Evolutionary conservation across 2,888 invertebrate genomes (phyloP).

Genomic region (Antheraea yamamai): DNA sequence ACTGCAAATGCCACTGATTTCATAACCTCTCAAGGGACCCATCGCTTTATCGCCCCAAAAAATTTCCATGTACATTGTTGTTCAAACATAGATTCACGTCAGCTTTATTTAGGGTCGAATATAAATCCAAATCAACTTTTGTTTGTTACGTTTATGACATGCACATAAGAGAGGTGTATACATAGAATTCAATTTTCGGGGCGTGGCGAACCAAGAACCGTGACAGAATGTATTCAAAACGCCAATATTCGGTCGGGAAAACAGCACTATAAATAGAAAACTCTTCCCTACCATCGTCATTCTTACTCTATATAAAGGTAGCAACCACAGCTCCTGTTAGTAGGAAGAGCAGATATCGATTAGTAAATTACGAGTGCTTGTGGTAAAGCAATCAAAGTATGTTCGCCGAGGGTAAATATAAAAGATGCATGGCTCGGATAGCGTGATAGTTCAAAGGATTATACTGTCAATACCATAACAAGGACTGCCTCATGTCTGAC

Average conservation of each 20-base stretch:
- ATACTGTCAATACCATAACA: slow-evolving; percentile 60
- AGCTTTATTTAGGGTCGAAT: slow-evolving; percentile 39
- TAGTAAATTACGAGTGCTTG: slow-evolving; percentile 64
- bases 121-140: slow-evolving; percentile 28
- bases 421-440: slow-evolving; percentile 82
- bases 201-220: slow-evolving; percentile 81
- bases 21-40: slow-evolving; percentile 82
- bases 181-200: slow-evolving; percentile 80
- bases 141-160: slow-evolving; percentile 54
- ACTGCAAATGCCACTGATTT: slow-evolving; percentile 87
- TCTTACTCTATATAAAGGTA: slow-evolving; percentile 58
- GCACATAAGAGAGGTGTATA: slow-evolving; percentile 69
- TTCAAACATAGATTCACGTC: slow-evolving; percentile 42
- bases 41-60: slow-evolving; percentile 78
- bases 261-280: slow-evolving; percentile 75
- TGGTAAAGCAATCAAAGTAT: slow-evolving; percentile 79
- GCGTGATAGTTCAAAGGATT: slow-evolving; percentile 83
- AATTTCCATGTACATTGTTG: slow-evolving; percentile 37
- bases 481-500: slow-evolving; percentile 42
- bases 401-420: slow-evolving; percentile 81
- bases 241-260: slow-evolving; percentile 74
- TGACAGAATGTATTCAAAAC: slow-evolving; percentile 80
- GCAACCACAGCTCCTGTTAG: slow-evolving; percentile 47
- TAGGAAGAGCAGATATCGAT: slow-evolving; percentile 63
- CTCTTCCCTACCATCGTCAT: slow-evolving; percentile 65